These are phyloP conservation scores for Euura saliciscinereae DNA, from an alignment of 1,140 invertebrate species.

Conservation along the genomic window DNA sequence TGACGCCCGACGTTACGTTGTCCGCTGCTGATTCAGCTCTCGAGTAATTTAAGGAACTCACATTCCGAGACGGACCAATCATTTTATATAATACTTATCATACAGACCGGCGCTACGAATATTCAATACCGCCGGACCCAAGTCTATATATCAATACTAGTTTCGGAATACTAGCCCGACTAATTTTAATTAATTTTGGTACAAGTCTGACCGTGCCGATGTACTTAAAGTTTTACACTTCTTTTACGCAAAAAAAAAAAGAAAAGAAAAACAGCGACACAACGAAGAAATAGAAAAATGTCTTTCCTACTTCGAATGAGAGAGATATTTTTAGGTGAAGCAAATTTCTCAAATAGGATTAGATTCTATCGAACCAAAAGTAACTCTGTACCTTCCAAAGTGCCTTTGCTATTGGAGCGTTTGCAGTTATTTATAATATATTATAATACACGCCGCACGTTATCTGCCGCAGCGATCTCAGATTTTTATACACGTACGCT, in stretches of 20 bases:
- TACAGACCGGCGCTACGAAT: too few relatives aligned
- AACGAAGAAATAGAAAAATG: too few relatives aligned
- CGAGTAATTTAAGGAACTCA: background rate
- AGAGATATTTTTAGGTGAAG: background rate
- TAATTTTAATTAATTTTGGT: too few relatives aligned
- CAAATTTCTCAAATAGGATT: background rate
- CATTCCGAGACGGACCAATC: background rate
- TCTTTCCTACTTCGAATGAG: too few relatives aligned
- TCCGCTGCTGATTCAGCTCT: background rate
- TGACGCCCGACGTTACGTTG: slow-evolving; percentile 29
- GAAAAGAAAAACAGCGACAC: too few relatives aligned
- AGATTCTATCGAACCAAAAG: background rate
- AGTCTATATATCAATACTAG: too few relatives aligned
- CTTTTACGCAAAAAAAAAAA: too few relatives aligned
- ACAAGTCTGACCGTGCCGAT: too few relatives aligned
- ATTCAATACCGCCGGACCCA: too few relatives aligned
- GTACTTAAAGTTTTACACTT: too few relatives aligned
- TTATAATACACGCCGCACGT: background rate
- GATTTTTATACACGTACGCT: background rate
- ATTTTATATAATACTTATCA: too few relatives aligned
- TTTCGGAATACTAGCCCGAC: too few relatives aligned
- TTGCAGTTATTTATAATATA: background rate
- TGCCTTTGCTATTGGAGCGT: background rate
- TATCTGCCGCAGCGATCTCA: background rate
- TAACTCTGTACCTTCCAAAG: slow-evolving; percentile 2